Conservation (phyloP, 1,140 invertebrate species). For the Apis dorsata region DNA sequence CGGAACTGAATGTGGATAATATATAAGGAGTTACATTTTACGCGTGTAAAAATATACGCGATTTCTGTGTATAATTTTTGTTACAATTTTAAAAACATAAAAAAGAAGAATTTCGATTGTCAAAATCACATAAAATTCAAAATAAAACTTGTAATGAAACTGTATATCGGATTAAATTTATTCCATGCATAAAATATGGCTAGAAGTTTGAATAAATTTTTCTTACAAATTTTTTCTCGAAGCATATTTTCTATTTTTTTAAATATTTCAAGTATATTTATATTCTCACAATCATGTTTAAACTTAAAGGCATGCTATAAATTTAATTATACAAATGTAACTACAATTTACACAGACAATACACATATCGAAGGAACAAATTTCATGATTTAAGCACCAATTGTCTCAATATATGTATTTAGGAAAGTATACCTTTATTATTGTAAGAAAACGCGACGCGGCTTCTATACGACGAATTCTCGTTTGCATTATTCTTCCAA, state of each 20-base stretch:
- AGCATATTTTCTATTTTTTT: neutral
- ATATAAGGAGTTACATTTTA: neutral
- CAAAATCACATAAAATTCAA: neutral
- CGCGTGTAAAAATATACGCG: neutral
- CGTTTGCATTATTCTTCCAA: conserved; percentile 19
- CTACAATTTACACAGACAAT: neutral
- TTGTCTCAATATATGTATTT: neutral
- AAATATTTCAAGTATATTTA: neutral
- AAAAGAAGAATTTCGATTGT: neutral
- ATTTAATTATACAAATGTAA: neutral
- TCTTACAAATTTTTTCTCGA: neutral
- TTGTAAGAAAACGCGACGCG: conserved; percentile 18
- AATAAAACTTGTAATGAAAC: neutral
- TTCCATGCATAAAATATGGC: neutral
- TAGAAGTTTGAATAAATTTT: neutral
- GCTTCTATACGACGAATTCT: conserved; percentile 35
- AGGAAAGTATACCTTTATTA: conserved; percentile 31
- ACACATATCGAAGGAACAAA: neutral
- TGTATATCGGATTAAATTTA: neutral
- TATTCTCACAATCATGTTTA: neutral
- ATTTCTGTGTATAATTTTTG: neutral
- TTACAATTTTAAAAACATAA: neutral
- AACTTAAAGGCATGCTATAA: neutral
- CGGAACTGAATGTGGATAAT: neutral
- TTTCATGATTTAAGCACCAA: neutral